Evolutionary conservation across 2,888 invertebrate species (phyloP), one percentile per base, ranked within the genome.

Genomic region (Meiosimyza platycephala): DNA sequence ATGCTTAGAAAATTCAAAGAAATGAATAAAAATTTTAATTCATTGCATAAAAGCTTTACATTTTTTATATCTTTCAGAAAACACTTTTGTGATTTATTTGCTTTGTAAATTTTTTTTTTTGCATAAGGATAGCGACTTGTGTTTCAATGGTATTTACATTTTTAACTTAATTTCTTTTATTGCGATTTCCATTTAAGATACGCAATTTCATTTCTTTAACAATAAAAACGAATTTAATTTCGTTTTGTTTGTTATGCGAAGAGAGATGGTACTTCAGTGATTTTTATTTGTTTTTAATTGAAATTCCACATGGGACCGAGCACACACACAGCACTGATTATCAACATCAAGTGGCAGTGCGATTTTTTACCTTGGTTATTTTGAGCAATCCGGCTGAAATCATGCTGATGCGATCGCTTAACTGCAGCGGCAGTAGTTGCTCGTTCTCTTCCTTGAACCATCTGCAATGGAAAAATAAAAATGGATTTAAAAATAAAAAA

Each of bases 371-470:
- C 84, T 90, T 91, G 71, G 90, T 89, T 79, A 94, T 90, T 84
- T 90, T 90, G 66, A 94, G 89, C 76, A 94, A 87, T 51, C 93
- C 93, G 1, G 90, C 90, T 18, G 90, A 89, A 77, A 90, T 88
- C 78, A 90, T 88, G 76, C 88, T 89, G 76, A 90, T 88, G 74
- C 91, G 86, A 78, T 91, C 91, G 55, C 92, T 92, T 79, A 92
- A 89, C 80, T 91, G 91, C 85, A 94, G 89, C 59, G 92, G 92
- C 79, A 90, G 88, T 80, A 92, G 84, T 84, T 93, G 91, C 74
- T 93, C 93, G 81, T 91, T 92, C 79, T 92, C 90, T 84, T 93
- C 93, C 73, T 92, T 91, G 86, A 92, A 93, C 94, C 94, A 94
- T 85, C 92, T 92, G 81, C 5, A 77, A 78, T 52, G 11, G 13